Evolutionary conservation across 2,888 invertebrate genomes (phyloP).

Genomic region (Junonia oenone): DNA sequence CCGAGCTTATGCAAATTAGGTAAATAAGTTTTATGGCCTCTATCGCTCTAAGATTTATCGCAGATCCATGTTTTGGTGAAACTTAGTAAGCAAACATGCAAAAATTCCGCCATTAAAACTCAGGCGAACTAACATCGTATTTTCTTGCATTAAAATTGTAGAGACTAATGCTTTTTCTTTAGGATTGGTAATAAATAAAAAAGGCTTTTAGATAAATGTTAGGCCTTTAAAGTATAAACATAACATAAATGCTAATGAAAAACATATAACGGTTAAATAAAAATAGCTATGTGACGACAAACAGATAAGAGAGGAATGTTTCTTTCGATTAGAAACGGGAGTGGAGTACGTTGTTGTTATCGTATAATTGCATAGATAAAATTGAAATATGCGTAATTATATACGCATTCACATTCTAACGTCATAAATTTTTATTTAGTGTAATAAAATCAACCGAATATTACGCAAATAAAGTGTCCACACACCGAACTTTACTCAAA

Average conservation of each 20-base stretch:
- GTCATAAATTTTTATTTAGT: neutral
- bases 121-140: conserved; percentile 5
- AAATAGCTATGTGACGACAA: conserved; percentile 53
- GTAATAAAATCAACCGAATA: neutral
- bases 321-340: conserved; percentile 72
- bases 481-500: neutral
- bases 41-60: conserved; percentile 51
- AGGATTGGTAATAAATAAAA: neutral
- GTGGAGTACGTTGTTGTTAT: conserved; percentile 63
- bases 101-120: conserved; percentile 45
- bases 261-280: conserved; percentile 41
- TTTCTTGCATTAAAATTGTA: neutral
- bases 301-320: conserved; percentile 69
- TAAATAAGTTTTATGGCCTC: conserved; percentile 41
- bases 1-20: conserved; percentile 66
- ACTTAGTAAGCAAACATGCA: conserved; percentile 34
- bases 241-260: conserved; percentile 1
- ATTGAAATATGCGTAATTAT: conserved; percentile 59
- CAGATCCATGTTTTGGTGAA: conserved; percentile 44
- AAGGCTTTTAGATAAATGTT: neutral
- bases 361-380: conserved; percentile 62
- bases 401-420: conserved; percentile 41
- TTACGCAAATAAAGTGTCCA: neutral
- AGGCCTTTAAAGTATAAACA: neutral
- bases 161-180: neutral